Evolutionary conservation across 2,888 invertebrate genomes (phyloP), one percentile per base, ranked within the genome.

Genomic region (Brachypalpus laphriformis): DNA sequence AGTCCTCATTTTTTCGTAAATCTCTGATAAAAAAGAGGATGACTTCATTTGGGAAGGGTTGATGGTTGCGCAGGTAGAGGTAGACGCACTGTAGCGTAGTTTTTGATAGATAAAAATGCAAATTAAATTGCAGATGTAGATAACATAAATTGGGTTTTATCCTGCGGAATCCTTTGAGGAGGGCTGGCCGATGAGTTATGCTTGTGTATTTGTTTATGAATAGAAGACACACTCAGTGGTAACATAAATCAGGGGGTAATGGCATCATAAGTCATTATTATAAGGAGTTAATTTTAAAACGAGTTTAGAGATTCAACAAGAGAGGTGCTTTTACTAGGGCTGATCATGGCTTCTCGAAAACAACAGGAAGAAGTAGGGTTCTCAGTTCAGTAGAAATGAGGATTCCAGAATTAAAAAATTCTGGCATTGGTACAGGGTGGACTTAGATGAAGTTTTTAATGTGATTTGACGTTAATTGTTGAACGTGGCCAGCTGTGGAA

Each of bases 121-220:
- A 85, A 85, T 85, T 68, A 71, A 75, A 85, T 80, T 80, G 70
- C 59, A 65, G 75, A 75, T 68, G 72, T 65, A 85, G 80, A 85
- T 85, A 63, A n/a, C 22, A 45, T 51, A 71, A 80, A 80, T 80
- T 75, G 75, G 57, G 56, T 85, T 70, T 70, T 57, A 68, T 78
- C 56, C 66, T 28, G 61, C 34, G 47, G 51, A 28, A 20, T 25
- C 9, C 25, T 49, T 59, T 37, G 14, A 42, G 42, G n/a, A 61
- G 40, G 49, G 20, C 9, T 68, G 20, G 9, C 4, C 42, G 51
- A 40, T 51, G 57, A 54, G 37, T 34, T 72, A 54, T 31, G 22
- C 3, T 40, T n/a, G 22, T 11, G 18, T 16, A n/a, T 66, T 66
- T 66, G 37, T 49, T 66, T 66, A 66, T 49, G 37, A 40, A 37